Evolutionary conservation across 2,888 invertebrate genomes (phyloP), one percentile per base, ranked within the genome.

Genomic region (Euphydryas editha): DNA sequence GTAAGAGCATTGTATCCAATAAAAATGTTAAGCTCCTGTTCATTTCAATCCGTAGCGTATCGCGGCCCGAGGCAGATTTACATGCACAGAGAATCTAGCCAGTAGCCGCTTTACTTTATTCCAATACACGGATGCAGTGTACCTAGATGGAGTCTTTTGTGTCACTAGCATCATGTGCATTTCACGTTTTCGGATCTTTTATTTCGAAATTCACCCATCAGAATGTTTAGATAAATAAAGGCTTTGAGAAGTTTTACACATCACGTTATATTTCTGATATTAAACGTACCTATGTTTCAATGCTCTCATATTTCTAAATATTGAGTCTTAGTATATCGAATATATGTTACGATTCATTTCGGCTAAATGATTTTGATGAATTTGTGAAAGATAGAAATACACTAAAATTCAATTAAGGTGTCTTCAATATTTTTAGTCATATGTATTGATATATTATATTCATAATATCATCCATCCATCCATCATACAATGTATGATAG

Each of bases 31-130:
- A 87, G 85, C 84, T 76, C 64, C 75, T 79, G 75, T 82, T 81
- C 85, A 83, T 84, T 85, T 84, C 87, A 88, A 87, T 88, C 85
- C 86, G 85, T 85, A 85, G 80, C 79, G 80, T 82, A 85, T 83
- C 79, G 82, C 73, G 74, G 78, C 80, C 82, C 78, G 76, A 70
- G 82, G 82, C 78, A 81, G 86, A 88, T 89, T 88, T 87, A 87
- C 88, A 88, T 88, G 87, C 85, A 87, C 83, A 87, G 83, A 84
- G 81, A 80, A 79, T 46, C 47, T 71, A 69, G 70, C 74, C 78
- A 81, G 81, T 85, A 83, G n/a, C n/a, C n/a, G n/a, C n/a, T 86
- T 84, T 85, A 83, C 83, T 81, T 81, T 81, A 80, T 80, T 80
- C 81, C 82, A 84, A 85, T 86, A 85, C 81, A 68, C 67, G 62